Percentiles rank a stretch among this genome's conserved stretches.
phyloP scores from a whole-genome alignment of 2,113 vertebrate species.

The Pachycephala philippinensis region DNA sequence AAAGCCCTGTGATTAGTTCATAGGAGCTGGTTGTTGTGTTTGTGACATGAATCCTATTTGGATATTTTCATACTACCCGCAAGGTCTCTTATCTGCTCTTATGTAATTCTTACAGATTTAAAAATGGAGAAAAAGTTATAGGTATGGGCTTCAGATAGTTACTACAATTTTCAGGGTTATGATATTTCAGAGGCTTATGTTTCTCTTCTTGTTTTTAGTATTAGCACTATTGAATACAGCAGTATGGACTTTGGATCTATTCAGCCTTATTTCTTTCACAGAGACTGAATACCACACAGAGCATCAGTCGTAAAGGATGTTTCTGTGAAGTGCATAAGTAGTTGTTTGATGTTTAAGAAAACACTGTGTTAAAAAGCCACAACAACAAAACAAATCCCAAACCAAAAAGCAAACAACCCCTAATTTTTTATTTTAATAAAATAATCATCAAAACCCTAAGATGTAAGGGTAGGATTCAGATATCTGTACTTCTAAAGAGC shows the following conservation, averaged over 20 bases:
- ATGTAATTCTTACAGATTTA: not conserved
- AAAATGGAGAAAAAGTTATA: not conserved
- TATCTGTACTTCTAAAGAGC: not conserved
- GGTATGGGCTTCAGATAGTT: not conserved
- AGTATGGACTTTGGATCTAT: not conserved
- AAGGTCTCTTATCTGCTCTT: not conserved
- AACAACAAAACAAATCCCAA: not conserved
- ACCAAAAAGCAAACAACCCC: not conserved
- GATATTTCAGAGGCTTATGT: not conserved
- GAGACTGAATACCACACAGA: not conserved
- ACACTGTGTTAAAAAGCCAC: not conserved
- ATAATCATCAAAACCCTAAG: not conserved
- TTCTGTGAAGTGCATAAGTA: not conserved
- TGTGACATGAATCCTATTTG: not conserved
- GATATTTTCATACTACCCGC: not conserved
- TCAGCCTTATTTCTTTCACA: not conserved
- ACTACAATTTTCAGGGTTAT: accelerated
- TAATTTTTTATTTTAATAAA: not conserved
- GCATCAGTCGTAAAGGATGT: not conserved
- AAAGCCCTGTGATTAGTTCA: not conserved
- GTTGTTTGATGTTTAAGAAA: not conserved
- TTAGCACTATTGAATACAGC: not conserved
- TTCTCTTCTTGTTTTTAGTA: not conserved
- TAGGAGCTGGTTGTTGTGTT: not conserved
- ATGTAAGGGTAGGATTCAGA: not conserved